Evolutionary conservation across 2,113 vertebrate genomes (phyloP).

Genomic region (Macquaria australasica): DNA sequence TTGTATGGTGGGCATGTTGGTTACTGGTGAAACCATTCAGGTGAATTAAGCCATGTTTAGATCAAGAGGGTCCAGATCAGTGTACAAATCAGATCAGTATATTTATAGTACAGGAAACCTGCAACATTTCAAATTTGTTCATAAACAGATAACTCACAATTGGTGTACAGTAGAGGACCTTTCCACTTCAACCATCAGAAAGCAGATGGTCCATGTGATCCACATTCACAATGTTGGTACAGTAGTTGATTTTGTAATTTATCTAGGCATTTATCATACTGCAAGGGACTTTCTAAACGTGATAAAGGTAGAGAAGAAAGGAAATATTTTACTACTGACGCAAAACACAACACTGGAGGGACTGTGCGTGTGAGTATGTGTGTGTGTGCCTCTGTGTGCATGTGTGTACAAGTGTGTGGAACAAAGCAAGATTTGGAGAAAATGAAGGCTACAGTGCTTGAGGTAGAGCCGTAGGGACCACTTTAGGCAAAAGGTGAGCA

Average conservation of each 20-base stretch:
- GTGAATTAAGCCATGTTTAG: not conserved
- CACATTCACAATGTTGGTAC: not conserved
- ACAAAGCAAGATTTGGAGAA: conserved; percentile 6
- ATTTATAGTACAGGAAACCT: not conserved
- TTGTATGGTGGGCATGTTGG: not conserved
- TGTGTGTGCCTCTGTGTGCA: not conserved
- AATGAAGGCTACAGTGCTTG: not conserved
- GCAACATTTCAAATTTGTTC: not conserved
- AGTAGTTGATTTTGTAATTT: not conserved
- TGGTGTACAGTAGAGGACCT: not conserved
- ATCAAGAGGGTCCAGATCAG: not conserved
- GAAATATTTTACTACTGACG: not conserved
- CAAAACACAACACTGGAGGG: conserved; percentile 10
- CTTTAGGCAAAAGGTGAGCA: conserved; percentile 19
- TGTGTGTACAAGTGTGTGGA: not conserved
- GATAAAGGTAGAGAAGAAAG: conserved; percentile 1
- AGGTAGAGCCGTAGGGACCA: conserved; percentile 1
- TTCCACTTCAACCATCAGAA: not conserved
- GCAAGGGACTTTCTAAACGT: not conserved
- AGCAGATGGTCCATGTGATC: not conserved
- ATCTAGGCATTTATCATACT: not conserved
- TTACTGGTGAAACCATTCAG: not conserved
- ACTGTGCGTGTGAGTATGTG: not conserved
- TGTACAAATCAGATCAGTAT: not conserved
- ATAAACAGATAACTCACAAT: not conserved